Conservation (phyloP, 2,888 invertebrate genomes). For the Pristionchus arcanus region DNA sequence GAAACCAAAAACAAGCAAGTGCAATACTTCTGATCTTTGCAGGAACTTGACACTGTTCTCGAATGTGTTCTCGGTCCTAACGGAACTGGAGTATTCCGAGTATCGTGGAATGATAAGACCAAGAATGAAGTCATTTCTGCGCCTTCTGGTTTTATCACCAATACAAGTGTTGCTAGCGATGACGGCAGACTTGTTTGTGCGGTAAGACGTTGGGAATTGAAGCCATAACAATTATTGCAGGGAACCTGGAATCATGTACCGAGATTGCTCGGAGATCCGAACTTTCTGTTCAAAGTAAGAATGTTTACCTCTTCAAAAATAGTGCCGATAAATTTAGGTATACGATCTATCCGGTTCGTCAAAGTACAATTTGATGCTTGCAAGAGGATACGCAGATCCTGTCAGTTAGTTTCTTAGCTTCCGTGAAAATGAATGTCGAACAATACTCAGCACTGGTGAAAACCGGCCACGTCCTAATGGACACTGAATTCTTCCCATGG, state of each 20-base stretch:
- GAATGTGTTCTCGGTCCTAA: constrained; percentile 29
- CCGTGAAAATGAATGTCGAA: background rate
- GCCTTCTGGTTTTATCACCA: constrained; percentile 7
- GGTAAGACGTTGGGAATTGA: background rate
- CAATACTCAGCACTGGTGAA: constrained; percentile 6
- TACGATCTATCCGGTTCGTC: constrained; percentile 7
- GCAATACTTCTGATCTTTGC: background rate
- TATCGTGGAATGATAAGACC: constrained; percentile 54
- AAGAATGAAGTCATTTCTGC: constrained; percentile 37
- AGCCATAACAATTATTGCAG: background rate
- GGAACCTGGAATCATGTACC: constrained; percentile 50
- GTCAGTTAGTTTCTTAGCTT: background rate
- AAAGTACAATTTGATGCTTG: constrained; percentile 34
- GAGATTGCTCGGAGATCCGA: background rate
- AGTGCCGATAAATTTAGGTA: background rate
- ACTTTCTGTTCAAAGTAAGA: constrained; percentile 36
- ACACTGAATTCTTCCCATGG: constrained; percentile 49
- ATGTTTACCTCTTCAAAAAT: background rate
- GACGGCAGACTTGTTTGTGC: constrained; percentile 39
- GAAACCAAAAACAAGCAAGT: background rate
- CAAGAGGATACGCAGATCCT: constrained; percentile 42
- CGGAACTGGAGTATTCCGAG: constrained; percentile 19
- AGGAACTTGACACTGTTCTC: constrained; percentile 51
- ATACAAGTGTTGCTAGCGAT: constrained; percentile 22
- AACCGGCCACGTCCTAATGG: background rate